phyloP scores from a whole-genome alignment of 2,113 vertebrate genomes.

The Tautogolabrus adspersus region DNA sequence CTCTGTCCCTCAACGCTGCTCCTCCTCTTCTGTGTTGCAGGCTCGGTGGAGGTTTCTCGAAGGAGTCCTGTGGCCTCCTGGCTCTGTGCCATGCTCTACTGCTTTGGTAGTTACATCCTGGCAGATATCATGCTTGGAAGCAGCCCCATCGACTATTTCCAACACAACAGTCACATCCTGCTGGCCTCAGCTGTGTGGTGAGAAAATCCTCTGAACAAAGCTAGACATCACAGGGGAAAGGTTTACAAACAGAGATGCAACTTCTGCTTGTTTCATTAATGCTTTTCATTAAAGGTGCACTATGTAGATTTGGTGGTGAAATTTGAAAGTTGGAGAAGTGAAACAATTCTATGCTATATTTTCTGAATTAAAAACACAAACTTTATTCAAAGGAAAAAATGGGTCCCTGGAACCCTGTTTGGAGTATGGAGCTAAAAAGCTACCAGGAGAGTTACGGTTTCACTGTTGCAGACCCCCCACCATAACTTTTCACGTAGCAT shows the following conservation, averaged over 20 bases:
- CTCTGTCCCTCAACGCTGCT: not conserved
- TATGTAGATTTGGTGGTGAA: no score
- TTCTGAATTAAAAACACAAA: no score
- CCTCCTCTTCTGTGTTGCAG: slow-evolving; percentile 73
- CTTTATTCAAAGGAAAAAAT: no score
- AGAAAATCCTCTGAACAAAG: slow-evolving; percentile 59
- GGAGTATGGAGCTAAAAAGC: no score
- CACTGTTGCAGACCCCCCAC: no score
- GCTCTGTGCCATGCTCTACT: slow-evolving; percentile 98
- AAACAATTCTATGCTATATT: no score
- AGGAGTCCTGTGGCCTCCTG: slow-evolving; percentile 94
- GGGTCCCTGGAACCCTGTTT: no score
- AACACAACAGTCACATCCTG: slow-evolving; percentile 94
- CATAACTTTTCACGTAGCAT: no score
- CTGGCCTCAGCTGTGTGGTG: slow-evolving; percentile 96
- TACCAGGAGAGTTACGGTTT: no score
- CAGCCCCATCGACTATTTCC: slow-evolving; percentile 91
- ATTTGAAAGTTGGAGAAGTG: no score
- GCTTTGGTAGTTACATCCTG: slow-evolving; percentile 97
- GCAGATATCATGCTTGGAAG: slow-evolving; percentile 93
- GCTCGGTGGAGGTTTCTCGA: slow-evolving; percentile 92
- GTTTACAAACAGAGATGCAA: not conserved
- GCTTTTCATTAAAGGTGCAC: not conserved
- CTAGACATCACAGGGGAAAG: not conserved
- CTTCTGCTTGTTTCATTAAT: not conserved